Conservation (phyloP, 2,888 invertebrate genomes). For the Drosophila infuscata region DNA sequence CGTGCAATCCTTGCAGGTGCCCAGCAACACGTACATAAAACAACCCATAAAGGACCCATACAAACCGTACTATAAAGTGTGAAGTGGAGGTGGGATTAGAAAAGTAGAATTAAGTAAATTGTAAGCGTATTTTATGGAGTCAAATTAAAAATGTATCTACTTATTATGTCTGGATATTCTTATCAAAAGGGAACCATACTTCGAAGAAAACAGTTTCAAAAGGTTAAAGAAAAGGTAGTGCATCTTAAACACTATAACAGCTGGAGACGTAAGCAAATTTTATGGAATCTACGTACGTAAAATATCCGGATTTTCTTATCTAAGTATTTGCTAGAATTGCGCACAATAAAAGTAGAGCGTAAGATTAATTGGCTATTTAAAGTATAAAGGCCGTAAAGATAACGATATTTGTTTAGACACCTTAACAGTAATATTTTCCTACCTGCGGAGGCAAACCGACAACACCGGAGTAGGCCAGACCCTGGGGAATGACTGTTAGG, state of each 20-base stretch:
- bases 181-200: neutral
- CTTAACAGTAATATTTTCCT: slow-evolving; percentile 38
- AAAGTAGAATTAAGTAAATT: neutral
- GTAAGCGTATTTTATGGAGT: neutral
- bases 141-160: neutral
- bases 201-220: neutral
- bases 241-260: neutral
- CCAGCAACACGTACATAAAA: slow-evolving; percentile 95
- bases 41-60: slow-evolving; percentile 97
- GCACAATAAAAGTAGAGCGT: neutral
- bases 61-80: slow-evolving; percentile 90
- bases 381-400: slow-evolving; percentile 5
- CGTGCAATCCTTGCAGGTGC: slow-evolving; percentile 96
- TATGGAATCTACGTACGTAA: neutral
- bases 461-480: slow-evolving; percentile 92
- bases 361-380: neutral
- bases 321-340: neutral
- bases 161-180: neutral
- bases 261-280: slow-evolving; percentile 3
- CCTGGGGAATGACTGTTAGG: slow-evolving; percentile 89
- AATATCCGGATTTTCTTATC: neutral
- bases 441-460: slow-evolving; percentile 91
- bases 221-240: neutral
- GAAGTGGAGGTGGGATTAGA: neutral
- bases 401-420: neutral